Conservation (phyloP, 2,888 invertebrate genomes). For the Cosmopolites sordidus region DNA sequence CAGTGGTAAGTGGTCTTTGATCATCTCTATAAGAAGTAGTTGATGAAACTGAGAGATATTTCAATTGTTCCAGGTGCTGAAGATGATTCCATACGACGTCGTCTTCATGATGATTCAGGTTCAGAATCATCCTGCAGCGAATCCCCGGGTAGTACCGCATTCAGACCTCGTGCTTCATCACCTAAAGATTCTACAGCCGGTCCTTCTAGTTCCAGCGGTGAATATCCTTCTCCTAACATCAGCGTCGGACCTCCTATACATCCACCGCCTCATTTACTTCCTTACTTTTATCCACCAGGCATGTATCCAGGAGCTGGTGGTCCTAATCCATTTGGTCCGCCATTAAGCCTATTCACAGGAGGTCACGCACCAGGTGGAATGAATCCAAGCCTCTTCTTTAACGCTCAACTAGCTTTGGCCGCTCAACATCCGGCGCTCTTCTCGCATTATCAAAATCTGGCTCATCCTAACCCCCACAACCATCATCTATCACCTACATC, state of each 20-base stretch:
- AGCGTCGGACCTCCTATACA: constrained; percentile 92
- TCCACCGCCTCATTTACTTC: constrained; percentile 81
- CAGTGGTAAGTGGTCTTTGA: constrained; percentile 40
- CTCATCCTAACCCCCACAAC: constrained; percentile 57
- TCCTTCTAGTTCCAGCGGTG: constrained; percentile 57
- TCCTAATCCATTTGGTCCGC: constrained; percentile 63
- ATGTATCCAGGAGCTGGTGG: constrained; percentile 70
- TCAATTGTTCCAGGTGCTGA: constrained; percentile 30
- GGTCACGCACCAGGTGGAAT: constrained; percentile 65
- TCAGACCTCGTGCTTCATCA: constrained; percentile 48
- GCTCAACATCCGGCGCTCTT: constrained; percentile 80
- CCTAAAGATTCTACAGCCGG: constrained; percentile 46
- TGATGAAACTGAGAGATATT: no score
- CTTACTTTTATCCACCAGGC: constrained; percentile 88
- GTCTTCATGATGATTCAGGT: constrained; percentile 60
- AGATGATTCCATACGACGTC: constrained; percentile 50
- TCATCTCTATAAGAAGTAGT: no score
- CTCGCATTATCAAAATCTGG: constrained; percentile 62
- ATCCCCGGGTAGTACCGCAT: constrained; percentile 49
- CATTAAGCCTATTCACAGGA: constrained; percentile 56
- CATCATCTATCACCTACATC: constrained; percentile 50
- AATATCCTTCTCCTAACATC: constrained; percentile 85
- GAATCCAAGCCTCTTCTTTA: constrained; percentile 81
- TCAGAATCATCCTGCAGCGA: constrained; percentile 73
- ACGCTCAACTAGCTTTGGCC: constrained; percentile 82